These are phyloP conservation scores for Limnephilus rhombicus DNA, from an alignment of 2,888 invertebrate genomes.

Conservation along the genomic window DNA sequence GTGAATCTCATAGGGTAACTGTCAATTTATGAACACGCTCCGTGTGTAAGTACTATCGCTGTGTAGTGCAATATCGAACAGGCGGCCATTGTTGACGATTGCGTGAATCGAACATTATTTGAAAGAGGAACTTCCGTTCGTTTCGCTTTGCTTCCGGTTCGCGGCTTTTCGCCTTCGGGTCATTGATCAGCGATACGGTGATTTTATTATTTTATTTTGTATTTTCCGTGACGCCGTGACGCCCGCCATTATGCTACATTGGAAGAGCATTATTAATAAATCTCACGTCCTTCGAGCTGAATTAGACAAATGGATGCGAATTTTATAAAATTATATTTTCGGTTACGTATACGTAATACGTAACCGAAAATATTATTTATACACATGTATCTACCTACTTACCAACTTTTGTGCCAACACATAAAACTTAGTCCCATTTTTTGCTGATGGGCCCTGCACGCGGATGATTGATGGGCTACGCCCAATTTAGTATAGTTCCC, in stretches of 20 bases:
- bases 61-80: constrained; percentile 50
- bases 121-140: constrained; percentile 53
- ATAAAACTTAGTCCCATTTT: too few relatives aligned
- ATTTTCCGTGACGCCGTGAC: constrained; percentile 53
- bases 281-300: constrained; percentile 43
- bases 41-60: not conserved
- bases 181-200: constrained; percentile 60
- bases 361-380: too few relatives aligned
- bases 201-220: constrained; percentile 40
- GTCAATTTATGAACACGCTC: constrained; percentile 52
- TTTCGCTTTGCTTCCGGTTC: constrained; percentile 58
- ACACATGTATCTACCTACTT: too few relatives aligned
- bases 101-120: constrained; percentile 59
- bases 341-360: too few relatives aligned
- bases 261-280: not conserved
- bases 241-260: constrained; percentile 16
- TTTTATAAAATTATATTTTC: not conserved
- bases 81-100: constrained; percentile 55
- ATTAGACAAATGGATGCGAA: not conserved
- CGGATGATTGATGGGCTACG: too few relatives aligned
- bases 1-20: constrained; percentile 55
- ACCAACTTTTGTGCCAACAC: too few relatives aligned
- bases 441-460: too few relatives aligned
- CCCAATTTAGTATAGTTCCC: too few relatives aligned
- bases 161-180: constrained; percentile 56